Conservation (phyloP, 2,113 vertebrate genomes). For the Choloepus hoffmanni region DNA sequence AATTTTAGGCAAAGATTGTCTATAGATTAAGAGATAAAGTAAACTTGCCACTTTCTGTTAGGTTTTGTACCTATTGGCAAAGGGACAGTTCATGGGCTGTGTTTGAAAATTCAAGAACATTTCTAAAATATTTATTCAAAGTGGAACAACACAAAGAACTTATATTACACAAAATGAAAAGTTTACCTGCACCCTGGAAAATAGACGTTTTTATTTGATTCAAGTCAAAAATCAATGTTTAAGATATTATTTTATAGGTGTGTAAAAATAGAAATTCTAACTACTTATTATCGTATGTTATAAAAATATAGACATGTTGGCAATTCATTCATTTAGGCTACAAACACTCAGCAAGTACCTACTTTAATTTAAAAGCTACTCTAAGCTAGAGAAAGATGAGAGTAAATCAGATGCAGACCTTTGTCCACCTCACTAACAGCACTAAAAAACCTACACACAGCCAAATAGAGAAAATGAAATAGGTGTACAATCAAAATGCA, state of each 20-base stretch:
- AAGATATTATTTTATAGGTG: not conserved
- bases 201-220: not conserved
- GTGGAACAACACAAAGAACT: not conserved
- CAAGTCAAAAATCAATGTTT: not conserved
- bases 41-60: constrained; percentile 23
- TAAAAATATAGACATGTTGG: not conserved
- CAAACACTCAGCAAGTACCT: not conserved
- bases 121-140: constrained; percentile 43
- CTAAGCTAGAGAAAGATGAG: not conserved
- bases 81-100: not conserved
- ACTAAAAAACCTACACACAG: not conserved
- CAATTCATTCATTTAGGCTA: not conserved
- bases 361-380: not conserved
- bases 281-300: not conserved
- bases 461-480: not conserved
- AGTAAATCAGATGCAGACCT: not conserved
- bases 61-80: constrained; percentile 5
- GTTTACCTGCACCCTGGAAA: not conserved
- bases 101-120: constrained; percentile 42
- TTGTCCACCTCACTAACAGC: too few species aligned
- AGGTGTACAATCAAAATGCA: not conserved
- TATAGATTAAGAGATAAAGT: constrained; percentile 57
- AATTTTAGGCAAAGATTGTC: constrained; percentile 16
- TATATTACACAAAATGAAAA: not conserved
- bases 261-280: not conserved